These are phyloP conservation scores for Phataginus tricuspis DNA, from an alignment of 2,797 vertebrate genomes.

Conservation along the genomic window DNA sequence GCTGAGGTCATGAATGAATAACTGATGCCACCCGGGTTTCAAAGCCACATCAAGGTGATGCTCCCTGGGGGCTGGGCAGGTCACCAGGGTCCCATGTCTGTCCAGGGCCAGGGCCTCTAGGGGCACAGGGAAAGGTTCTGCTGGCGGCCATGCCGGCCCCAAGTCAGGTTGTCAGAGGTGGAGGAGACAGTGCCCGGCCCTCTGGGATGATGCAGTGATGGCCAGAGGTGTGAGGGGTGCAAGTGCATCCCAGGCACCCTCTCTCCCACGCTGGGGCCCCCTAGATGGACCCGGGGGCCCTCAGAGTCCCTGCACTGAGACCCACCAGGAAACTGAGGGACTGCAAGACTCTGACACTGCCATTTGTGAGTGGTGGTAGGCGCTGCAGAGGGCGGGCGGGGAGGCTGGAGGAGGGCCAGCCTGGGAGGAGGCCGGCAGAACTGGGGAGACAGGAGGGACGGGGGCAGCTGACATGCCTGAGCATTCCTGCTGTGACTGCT, in stretches of 20 bases:
- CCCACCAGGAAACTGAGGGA: background rate
- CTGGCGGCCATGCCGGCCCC: no score
- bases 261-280: background rate
- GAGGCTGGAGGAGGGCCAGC: background rate
- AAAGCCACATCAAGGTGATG: fast-evolving
- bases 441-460: fast-evolving
- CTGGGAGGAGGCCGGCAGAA: background rate
- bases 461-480: background rate
- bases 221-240: fast-evolving
- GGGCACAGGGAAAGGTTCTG: background rate
- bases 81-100: background rate
- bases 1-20: no score
- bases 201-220: background rate
- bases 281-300: background rate
- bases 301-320: background rate
- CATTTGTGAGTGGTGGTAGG: fast-evolving
- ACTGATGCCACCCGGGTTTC: background rate
- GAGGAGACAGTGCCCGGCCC: background rate
- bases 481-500: background rate
- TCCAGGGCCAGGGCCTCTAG: background rate
- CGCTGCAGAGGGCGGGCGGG: fast-evolving
- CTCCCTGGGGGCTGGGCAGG: background rate
- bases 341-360: fast-evolving
- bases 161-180: background rate
- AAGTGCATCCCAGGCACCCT: background rate